Percentiles rank a stretch among this genome's conserved stretches.
Conservation (phyloP, 1,140 invertebrate species). For the Schlechtendalia chinensis region DNA sequence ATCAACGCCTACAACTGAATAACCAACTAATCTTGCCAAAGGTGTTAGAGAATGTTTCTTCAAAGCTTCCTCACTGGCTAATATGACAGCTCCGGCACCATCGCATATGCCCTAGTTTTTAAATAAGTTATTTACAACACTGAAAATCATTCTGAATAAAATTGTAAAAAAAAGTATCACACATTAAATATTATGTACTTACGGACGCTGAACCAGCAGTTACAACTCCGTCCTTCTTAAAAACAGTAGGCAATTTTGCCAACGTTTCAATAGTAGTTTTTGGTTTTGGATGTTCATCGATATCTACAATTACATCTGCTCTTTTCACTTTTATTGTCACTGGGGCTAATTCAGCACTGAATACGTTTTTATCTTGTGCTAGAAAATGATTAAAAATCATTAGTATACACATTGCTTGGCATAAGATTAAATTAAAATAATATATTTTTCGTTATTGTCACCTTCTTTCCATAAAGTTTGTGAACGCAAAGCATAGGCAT, state of each 20-base stretch:
- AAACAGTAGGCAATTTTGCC: conserved; percentile 81
- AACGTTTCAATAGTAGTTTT: conserved; percentile 82
- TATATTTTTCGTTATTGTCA: conserved; percentile 54
- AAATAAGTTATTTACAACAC: background rate
- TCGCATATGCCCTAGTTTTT: conserved; percentile 84
- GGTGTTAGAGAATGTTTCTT: conserved; percentile 77
- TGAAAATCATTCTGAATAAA: background rate
- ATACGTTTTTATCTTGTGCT: conserved; percentile 84
- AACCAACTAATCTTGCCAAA: conserved; percentile 73
- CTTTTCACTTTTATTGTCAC: conserved; percentile 81
- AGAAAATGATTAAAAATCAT: conserved; percentile 53
- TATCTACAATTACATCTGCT: conserved; percentile 73
- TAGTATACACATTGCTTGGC: background rate
- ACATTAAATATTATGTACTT: conserved; percentile 56
- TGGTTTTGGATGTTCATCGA: conserved; percentile 93
- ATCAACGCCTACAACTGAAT: conserved; percentile 76
- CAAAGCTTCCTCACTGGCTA: conserved; percentile 87
- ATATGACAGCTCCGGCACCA: conserved; percentile 85
- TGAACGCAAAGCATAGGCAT: conserved; percentile 83
- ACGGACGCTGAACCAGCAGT: conserved; percentile 95
- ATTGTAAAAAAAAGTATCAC: background rate
- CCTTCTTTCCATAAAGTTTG: conserved; percentile 79
- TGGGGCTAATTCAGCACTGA: conserved; percentile 87
- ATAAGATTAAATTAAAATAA: background rate
- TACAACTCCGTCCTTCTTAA: conserved; percentile 94